These are phyloP conservation scores for Littorina saxatilis DNA, from an alignment of 1,140 invertebrate species.

Conservation along the genomic window DNA sequence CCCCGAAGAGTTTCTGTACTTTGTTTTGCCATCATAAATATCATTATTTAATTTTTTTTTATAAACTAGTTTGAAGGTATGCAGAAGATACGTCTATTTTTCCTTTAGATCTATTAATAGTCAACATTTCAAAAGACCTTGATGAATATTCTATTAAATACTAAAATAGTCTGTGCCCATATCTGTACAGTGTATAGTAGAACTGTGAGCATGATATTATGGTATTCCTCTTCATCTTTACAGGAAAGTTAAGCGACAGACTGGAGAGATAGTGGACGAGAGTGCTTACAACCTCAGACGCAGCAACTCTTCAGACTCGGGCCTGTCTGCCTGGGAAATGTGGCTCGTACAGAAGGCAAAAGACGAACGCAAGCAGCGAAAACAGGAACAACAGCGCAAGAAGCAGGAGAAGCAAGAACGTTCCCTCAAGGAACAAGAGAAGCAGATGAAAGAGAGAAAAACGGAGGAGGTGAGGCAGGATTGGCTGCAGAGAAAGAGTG, in stretches of 20 bases:
- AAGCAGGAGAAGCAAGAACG: constrained; percentile 52
- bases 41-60: too few species aligned
- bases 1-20: too few species aligned
- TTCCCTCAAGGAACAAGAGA: constrained; percentile 50
- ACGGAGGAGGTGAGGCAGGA: constrained; percentile 52
- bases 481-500: constrained; percentile 60
- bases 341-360: constrained; percentile 66
- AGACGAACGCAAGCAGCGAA: constrained; percentile 54
- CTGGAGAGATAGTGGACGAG: background rate
- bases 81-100: too few species aligned
- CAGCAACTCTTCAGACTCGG: constrained; percentile 15
- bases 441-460: constrained; percentile 52
- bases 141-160: too few species aligned
- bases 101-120: too few species aligned
- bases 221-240: too few species aligned
- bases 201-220: too few species aligned
- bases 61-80: too few species aligned
- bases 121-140: too few species aligned
- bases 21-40: too few species aligned
- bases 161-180: too few species aligned
- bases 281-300: background rate
- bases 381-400: constrained; percentile 49
- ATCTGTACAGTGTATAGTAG: too few species aligned
- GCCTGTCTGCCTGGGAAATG: constrained; percentile 65
- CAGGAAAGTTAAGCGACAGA: constrained; percentile 29